These are phyloP conservation scores for Pyrrhia umbra DNA, from an alignment of 2,888 invertebrate species.

Conservation along the genomic window DNA sequence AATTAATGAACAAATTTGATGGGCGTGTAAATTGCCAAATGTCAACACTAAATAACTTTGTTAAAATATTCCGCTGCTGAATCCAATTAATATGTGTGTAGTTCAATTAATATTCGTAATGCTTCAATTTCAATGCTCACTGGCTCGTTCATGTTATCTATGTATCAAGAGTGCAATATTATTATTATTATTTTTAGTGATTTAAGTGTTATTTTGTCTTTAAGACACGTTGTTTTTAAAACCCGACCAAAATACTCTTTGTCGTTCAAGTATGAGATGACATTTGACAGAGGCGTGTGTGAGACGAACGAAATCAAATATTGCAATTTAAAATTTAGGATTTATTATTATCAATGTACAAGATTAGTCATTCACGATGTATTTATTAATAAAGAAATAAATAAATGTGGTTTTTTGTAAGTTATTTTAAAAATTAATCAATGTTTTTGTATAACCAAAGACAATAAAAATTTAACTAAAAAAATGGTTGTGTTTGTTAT, in stretches of 20 bases:
- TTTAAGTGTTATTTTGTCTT: slow-evolving; percentile 56
- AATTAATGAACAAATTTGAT: slow-evolving; percentile 41
- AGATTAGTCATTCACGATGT: slow-evolving; percentile 85
- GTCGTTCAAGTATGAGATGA: slow-evolving; percentile 26
- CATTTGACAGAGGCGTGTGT: slow-evolving; percentile 38
- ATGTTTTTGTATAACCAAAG: slow-evolving; percentile 91
- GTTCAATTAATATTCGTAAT: slow-evolving; percentile 30
- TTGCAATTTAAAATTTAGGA: slow-evolving; percentile 62
- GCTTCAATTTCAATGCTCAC: slow-evolving; percentile 47
- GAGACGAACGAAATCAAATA: slow-evolving; percentile 58
- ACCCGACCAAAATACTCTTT: slow-evolving; percentile 62
- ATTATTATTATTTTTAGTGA: slow-evolving; percentile 37
- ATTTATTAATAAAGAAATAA: slow-evolving; percentile 77
- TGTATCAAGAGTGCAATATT: slow-evolving; percentile 24
- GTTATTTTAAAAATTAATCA: slow-evolving; percentile 90
- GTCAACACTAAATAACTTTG: background rate
- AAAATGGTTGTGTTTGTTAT: slow-evolving; percentile 72
- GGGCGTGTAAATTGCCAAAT: slow-evolving; percentile 17
- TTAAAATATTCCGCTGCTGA: slow-evolving; percentile 19
- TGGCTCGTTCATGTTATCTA: slow-evolving; percentile 30
- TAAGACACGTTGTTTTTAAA: slow-evolving; percentile 55
- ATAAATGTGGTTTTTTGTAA: slow-evolving; percentile 90
- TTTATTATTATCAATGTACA: slow-evolving; percentile 87
- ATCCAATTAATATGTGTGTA: slow-evolving; percentile 32
- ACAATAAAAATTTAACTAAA: slow-evolving; percentile 90